phyloP scores from a whole-genome alignment of 2,113 vertebrate genomes.

The Cyrtonyx montezumae region DNA sequence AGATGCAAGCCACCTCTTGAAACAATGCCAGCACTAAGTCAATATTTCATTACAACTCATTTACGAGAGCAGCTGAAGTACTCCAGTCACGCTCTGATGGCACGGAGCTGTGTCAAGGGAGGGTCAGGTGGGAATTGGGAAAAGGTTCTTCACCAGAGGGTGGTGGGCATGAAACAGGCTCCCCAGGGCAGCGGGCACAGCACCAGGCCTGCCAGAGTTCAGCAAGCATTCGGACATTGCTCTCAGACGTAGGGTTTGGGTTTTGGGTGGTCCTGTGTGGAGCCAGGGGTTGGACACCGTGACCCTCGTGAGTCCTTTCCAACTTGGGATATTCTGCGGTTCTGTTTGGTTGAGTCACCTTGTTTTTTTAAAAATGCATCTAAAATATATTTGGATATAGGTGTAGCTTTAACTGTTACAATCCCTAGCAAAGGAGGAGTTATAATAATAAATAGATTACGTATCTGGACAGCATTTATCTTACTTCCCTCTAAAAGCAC shows the following conservation, averaged over 20 bases:
- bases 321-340: not conserved
- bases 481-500: not conserved
- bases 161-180: not conserved
- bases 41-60: slow-evolving; percentile 61
- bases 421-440: not conserved
- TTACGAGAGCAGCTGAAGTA: slow-evolving; percentile 23
- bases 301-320: not conserved
- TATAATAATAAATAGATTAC: not conserved
- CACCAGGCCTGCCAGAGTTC: not conserved
- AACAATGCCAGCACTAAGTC: slow-evolving; percentile 55
- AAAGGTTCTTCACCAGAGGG: not conserved
- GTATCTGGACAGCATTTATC: not conserved
- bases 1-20: slow-evolving; percentile 53
- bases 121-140: not conserved
- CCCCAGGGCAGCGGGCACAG: not conserved
- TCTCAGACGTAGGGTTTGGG: not conserved
- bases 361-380: not conserved
- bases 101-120: not conserved
- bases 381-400: not conserved
- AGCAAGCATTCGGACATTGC: not conserved
- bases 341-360: not conserved
- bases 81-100: not conserved
- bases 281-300: not conserved
- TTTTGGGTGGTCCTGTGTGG: not conserved
- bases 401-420: not conserved